Evolutionary conservation across 2,888 invertebrate genomes (phyloP).

Genomic region (Villa cingulata): DNA sequence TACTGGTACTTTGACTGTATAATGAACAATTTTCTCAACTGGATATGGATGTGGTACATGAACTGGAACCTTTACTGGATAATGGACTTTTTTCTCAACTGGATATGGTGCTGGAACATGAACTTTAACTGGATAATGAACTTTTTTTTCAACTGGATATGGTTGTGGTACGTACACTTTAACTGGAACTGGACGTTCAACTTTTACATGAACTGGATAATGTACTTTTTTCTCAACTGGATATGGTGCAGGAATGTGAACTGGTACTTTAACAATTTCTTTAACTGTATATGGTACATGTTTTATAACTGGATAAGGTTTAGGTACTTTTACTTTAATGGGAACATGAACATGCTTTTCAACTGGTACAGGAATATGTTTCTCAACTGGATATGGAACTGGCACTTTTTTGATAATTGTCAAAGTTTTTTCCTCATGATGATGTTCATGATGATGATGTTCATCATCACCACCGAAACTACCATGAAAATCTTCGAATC

Average conservation of each 20-base stretch:
- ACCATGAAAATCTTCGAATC: conserved; percentile 37
- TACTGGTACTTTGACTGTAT: conserved; percentile 55
- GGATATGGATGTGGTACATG: conserved; percentile 61
- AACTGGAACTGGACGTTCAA: conserved; percentile 65
- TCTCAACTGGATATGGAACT: conserved; percentile 55
- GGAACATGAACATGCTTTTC: conserved; percentile 45
- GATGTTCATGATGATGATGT: conserved; percentile 15
- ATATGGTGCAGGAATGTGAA: conserved; percentile 63
- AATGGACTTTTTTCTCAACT: conserved; percentile 47
- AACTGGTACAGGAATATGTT: conserved; percentile 49
- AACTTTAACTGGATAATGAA: conserved; percentile 58
- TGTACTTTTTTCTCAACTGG: conserved; percentile 66
- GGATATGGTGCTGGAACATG: conserved; percentile 64
- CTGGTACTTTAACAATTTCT: conserved; percentile 65
- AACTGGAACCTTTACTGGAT: conserved; percentile 58
- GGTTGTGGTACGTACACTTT: conserved; percentile 49
- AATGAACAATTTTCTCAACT: conserved; percentile 58
- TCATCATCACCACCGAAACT: conserved; percentile 26
- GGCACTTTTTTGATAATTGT: conserved; percentile 63
- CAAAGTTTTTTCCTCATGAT: conserved; percentile 49
- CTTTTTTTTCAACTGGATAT: conserved; percentile 55
- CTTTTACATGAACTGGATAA: conserved; percentile 57
- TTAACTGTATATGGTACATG: conserved; percentile 59
- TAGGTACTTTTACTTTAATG: conserved; percentile 50
- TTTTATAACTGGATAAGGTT: conserved; percentile 58